A percentile compares a stretch with the other conserved stretches of the same genome.
phyloP scores from a whole-genome alignment of 2,888 invertebrate genomes.

The Hydroisotoma schaefferi region DNA sequence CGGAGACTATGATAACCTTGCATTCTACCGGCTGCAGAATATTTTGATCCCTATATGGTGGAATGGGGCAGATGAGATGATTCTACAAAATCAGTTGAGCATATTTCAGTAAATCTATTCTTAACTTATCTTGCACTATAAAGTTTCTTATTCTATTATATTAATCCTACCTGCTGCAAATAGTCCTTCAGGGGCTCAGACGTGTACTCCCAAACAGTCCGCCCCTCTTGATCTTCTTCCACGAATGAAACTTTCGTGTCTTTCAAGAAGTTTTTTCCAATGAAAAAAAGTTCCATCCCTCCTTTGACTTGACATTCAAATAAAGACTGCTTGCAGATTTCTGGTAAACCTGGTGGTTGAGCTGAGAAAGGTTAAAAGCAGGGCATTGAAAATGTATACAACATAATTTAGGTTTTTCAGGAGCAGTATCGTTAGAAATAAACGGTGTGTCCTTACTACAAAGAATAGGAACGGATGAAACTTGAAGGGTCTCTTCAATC shows the following conservation, averaged over 20 bases:
- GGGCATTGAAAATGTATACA: slow-evolving; percentile 1
- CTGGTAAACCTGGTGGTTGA: slow-evolving; percentile 87
- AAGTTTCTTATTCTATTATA: not conserved
- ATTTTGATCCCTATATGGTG: slow-evolving; percentile 68
- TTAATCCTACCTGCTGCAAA: slow-evolving; percentile 67
- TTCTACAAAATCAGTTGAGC: slow-evolving; percentile 59
- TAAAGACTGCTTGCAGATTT: slow-evolving; percentile 84
- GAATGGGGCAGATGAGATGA: slow-evolving; percentile 81
- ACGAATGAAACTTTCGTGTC: slow-evolving; percentile 81
- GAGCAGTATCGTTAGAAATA: too few species aligned
- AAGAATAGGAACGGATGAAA: slow-evolving; percentile 84
- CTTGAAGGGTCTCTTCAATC: slow-evolving; percentile 75
- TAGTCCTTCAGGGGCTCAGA: slow-evolving; percentile 85
- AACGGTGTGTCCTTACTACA: slow-evolving; percentile 80
- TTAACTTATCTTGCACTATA: not conserved
- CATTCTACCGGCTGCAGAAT: slow-evolving; percentile 68
- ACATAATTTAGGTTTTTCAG: too few species aligned
- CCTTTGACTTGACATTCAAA: slow-evolving; percentile 74
- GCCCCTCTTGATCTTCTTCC: slow-evolving; percentile 52
- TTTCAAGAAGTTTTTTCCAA: slow-evolving; percentile 88
- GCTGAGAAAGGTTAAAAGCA: slow-evolving; percentile 57
- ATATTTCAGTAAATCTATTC: not conserved
- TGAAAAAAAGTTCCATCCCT: slow-evolving; percentile 77
- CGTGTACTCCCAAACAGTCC: slow-evolving; percentile 68
- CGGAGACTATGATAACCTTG: slow-evolving; percentile 74